These are phyloP conservation scores for Notechis scutatus DNA, from an alignment of 2,113 vertebrate species.

Conservation along the genomic window DNA sequence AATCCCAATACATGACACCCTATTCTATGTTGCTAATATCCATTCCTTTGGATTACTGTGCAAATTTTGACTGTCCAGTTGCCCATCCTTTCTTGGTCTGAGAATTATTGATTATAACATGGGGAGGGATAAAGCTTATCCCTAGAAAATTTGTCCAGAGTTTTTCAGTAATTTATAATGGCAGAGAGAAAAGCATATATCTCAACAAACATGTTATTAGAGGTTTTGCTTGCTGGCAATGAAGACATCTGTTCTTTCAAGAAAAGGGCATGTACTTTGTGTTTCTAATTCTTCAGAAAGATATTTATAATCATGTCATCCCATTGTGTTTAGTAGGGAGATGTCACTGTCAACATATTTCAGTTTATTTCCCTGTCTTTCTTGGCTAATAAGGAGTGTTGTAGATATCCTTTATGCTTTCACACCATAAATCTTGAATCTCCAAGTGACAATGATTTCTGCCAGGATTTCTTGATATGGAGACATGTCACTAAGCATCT, in stretches of 20 bases:
- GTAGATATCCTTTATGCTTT: neutral
- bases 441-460: neutral
- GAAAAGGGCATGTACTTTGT: neutral
- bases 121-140: neutral
- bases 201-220: neutral
- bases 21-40: neutral
- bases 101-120: neutral
- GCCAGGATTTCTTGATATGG: neutral
- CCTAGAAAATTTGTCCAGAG: neutral
- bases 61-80: neutral
- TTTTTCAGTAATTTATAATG: neutral
- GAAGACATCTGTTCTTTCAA: neutral
- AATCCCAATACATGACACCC: neutral
- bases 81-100: neutral
- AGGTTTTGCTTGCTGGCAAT: neutral
- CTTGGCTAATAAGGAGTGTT: neutral
- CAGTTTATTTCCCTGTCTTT: neutral
- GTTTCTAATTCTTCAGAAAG: neutral
- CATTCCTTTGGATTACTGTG: neutral
- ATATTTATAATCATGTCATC: too few relatives aligned
- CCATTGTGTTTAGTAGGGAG: neutral
- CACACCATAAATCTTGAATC: neutral
- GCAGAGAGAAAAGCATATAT: neutral
- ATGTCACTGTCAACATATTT: neutral
- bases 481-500: neutral